Evolutionary conservation across 1,140 invertebrate species (phyloP), one percentile per base, ranked within the genome.

Genomic region (Sycophaga agraensis): DNA sequence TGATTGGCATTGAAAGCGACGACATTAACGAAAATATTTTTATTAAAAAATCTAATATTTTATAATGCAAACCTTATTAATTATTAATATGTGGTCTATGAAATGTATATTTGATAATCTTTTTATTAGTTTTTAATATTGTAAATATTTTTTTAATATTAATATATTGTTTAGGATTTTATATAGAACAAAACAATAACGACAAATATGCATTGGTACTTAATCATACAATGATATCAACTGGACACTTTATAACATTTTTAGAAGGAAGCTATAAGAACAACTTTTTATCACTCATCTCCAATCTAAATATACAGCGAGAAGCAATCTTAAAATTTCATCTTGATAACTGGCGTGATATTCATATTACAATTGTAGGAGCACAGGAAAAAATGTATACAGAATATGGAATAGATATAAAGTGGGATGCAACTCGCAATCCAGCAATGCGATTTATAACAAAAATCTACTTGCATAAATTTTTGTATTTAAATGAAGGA

Each of bases 351-450:
- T 79, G 88, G 60, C 82, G 90, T 43, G 90, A 92, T 71, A 78
- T 93, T n/a, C 85, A 88, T 62, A 69, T 92, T 16, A 83, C 84
- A 1, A 74, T 87, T 49, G 84, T 83, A 26, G 82, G 84, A 0
- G 77, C 85, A 6, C 83, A 85, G 59, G 82, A 83, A 21, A 71
- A 79, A 0, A 70, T 77, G 17, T 82, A 83, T 16, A 89, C 89
- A 68, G 85, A 87, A 51, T 76, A 87, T 4, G 87, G 85, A 0
- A 73, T 89, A 0, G 88, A 89, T 59, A 69, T 93, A 0, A 91
- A 91, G 67, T 93, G 90, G 90, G 90, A 93, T 69, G 89, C 89
- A 0, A 92, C 91, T 75, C 82, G 91, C 9, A 89, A 93, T 81
- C 89, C 90, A 0, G 84, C 85, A 39, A 83, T 90, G 67, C 88